Base-by-base conservation (phyloP, 92 coral and sea anemone species). In the Epizoanthus scotinus region DNA sequence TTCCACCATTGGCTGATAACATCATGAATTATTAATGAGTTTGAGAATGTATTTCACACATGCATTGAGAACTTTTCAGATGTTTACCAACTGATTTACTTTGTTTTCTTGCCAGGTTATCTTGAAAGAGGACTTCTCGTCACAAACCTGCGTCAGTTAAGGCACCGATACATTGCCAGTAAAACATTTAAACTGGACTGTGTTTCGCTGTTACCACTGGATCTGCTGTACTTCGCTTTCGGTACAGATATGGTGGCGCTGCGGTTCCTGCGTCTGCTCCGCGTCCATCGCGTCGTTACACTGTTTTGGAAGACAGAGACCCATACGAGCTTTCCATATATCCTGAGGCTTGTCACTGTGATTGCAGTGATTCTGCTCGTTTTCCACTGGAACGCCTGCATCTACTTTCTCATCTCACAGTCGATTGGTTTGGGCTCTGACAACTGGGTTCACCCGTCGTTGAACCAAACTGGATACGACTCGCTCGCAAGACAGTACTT, bases 341-440 rank as follows among this genome's bases (percentile, higher is more conserved):
- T 89, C 7, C 80, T 94, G 42, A 91, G 89, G 62, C 73, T 90
- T 0, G 34, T 86, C 66, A 79, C 68, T 36, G 72, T 91, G 49
- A 84, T 90, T 19, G 79, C 61, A 36, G 86, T 88, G 63, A 87
- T 94, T 55, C 87, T 88, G 70, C 88, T 94, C 5, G 87, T 94
- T 2, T 89, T 94, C 67, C 98, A 94, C 59, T 94, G 93, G 98
- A 90, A 91, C 73, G 95, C 98, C 10, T 94, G 98, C 28, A 86
- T 89, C 65, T 94, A 86, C 75, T 91, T 91, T 63, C 70, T 89
- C n/a, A 82, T 91, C 4, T 94, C 98, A 18, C 86, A 84, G 66
- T 73, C 66, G 50, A 86, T 94, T 18, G 98, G 98, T 1, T 83
- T 86, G 63, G 98, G 98, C 5, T 78, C 95, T 44, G 98, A 94